Evolutionary conservation across 2,888 invertebrate genomes (phyloP), one percentile per base, ranked within the genome.

Genomic region (Scrobipalpa costella): DNA sequence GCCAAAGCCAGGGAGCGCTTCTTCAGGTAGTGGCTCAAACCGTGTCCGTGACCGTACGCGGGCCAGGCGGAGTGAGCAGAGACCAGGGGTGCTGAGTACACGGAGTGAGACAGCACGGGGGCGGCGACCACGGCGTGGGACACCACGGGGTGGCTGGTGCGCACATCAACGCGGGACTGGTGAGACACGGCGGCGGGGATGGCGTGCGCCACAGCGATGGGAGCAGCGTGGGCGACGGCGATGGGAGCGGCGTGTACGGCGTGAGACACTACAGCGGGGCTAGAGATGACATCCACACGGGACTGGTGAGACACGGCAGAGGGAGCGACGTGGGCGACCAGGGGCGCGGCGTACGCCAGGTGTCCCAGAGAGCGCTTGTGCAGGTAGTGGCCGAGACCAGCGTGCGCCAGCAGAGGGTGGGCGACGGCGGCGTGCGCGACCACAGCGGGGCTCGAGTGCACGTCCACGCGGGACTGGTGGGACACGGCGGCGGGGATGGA

Each of bases 381-480:
- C 73, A 83, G 71, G 64, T 66, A 70, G 68, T 81, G 81, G 15
- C 55, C 55, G 63, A 77, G 72, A 68, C 72, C 73, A 63, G 73
- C 71, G 74, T 74, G 74, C 63, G 73, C 69, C 67, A 85, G 78
- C 6, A 84, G 73, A 0, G 84, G 75, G 6, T 77, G 59, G 0
- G 79, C 69, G 0, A 77, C 67, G 0, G 80, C 74, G 13, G 74
- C 68, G 65, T 85, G 84, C 66, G 85, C 81, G 0, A 83, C 72
- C 2, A 86, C 68, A 8, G 81, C 78, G 13, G 85, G 84, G 0
- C 81, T 73, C 7, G 82, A 73, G 38, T 86, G 92, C 34, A 92
- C 83, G 69, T 93, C 91, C 47, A 92, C 76, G n/a, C 92, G 88
- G 66, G 92, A 90, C 71, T 93, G 93, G 68, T 92, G 92, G 7